These are phyloP conservation scores for Anoplolepis gracilipes DNA, from an alignment of 1,140 invertebrate genomes.

Conservation along the genomic window DNA sequence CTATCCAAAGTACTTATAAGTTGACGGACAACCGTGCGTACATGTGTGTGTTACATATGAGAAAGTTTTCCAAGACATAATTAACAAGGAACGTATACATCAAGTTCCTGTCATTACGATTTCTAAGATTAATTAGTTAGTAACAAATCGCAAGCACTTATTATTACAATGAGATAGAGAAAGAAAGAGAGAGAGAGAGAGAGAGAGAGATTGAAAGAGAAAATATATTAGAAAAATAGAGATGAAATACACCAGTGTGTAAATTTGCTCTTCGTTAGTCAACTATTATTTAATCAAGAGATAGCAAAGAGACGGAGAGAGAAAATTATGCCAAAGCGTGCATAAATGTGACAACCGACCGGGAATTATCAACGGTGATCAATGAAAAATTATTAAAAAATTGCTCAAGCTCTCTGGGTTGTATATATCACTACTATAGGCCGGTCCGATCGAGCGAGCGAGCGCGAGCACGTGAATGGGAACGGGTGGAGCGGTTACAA, in stretches of 20 bases:
- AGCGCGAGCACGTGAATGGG: conserved; percentile 69
- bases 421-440: background rate
- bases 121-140: conserved; percentile 8
- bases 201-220: background rate
- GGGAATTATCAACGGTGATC: conserved; percentile 14
- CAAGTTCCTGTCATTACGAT: background rate
- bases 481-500: conserved; percentile 64
- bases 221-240: conserved; percentile 1
- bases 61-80: background rate
- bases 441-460: conserved; percentile 44
- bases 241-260: background rate
- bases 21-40: background rate
- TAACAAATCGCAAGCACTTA: background rate
- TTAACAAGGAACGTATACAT: background rate
- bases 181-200: too few species aligned
- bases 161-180: too few species aligned
- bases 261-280: background rate
- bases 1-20: background rate
- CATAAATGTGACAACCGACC: background rate
- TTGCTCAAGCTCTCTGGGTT: too few species aligned
- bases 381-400: conserved; percentile 35
- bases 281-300: background rate
- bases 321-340: background rate
- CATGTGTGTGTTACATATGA: background rate
- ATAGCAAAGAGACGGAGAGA: background rate